Evolutionary conservation across 2,113 vertebrate genomes (phyloP).

Genomic region (Rhinoderma darwinii): DNA sequence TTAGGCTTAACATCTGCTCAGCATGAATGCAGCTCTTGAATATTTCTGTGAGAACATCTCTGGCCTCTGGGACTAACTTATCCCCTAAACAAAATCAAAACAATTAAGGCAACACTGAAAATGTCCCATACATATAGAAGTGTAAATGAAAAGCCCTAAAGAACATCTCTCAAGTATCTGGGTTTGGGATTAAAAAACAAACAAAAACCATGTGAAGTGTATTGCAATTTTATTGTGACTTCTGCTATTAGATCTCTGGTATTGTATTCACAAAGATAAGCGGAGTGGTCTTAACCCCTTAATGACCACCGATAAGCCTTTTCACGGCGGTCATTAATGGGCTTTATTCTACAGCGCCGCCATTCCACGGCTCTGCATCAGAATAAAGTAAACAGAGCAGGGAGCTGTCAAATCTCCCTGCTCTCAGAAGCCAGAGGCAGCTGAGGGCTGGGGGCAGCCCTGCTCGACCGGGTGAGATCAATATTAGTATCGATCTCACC

Average conservation of each 20-base stretch:
- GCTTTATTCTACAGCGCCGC: too few species aligned
- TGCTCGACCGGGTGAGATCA: too few species aligned
- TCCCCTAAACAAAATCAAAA: conserved; percentile 76
- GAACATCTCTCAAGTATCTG: not conserved
- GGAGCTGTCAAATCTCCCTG: too few species aligned
- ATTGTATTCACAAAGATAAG: not conserved
- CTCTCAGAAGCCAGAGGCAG: too few species aligned
- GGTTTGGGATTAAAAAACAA: too few species aligned
- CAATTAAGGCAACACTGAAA: not conserved
- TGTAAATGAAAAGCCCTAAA: not conserved
- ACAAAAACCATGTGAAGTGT: not conserved
- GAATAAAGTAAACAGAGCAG: too few species aligned
- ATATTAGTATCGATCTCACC: too few species aligned
- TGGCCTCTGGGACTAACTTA: conserved; percentile 86
- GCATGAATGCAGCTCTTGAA: conserved; percentile 95
- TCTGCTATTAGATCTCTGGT: not conserved
- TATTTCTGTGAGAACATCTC: conserved; percentile 93
- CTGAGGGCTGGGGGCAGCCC: too few species aligned
- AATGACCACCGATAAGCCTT: too few species aligned
- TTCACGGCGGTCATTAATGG: too few species aligned
- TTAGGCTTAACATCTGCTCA: conserved; percentile 92
- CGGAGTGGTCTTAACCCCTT: too few species aligned
- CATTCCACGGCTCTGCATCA: too few species aligned
- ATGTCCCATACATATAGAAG: not conserved
- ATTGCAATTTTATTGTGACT: not conserved